Evolutionary conservation across 2,888 invertebrate species (phyloP), one percentile per base, ranked within the genome.

Genomic region (Parnassius glacialis): DNA sequence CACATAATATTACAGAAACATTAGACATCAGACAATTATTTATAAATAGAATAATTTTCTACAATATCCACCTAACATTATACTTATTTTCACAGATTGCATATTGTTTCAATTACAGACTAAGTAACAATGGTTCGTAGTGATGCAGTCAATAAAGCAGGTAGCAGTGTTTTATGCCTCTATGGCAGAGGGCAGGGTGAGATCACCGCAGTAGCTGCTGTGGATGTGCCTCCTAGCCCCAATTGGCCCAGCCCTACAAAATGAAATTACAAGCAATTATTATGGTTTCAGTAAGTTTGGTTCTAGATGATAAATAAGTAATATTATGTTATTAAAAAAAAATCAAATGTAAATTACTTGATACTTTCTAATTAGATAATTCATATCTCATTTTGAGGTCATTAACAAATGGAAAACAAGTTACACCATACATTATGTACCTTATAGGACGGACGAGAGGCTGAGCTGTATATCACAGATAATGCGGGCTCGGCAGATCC

Each of bases 61-160:
- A 90, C 91, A 90, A 89, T 90, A 91, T 90, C 87, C 88, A 87
- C 85, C 91, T 92, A 92, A 79, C 80, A 87, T 89, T 92, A 92
- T 84, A 88, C 84, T 91, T 90, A 89, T 85, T 87, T 94, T 94
- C 94, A 94, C 94, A 94, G 94, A 93, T 94, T 93, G 93, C 94
- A 94, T 93, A 92, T 92, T 93, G 92, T 92, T 92, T 91, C 87
- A 84, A 90, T 92, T 92, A 92, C 82, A 89, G 87, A 90, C 91
- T 91, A 91, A 92, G 92, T 92, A 92, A 93, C 93, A 93, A 92
- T 92, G 90, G 92, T 92, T 90, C 87, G 87, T 90, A 87, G 91
- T 90, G 90, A 90, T 90, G 90, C 90, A 90, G 90, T 90, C 90
- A 93, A 93, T 93, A 92, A 92, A 93, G 93, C 93, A 93, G 93